phyloP scores from a whole-genome alignment of 2,888 invertebrate genomes.

The Oscheius sp. region DNA sequence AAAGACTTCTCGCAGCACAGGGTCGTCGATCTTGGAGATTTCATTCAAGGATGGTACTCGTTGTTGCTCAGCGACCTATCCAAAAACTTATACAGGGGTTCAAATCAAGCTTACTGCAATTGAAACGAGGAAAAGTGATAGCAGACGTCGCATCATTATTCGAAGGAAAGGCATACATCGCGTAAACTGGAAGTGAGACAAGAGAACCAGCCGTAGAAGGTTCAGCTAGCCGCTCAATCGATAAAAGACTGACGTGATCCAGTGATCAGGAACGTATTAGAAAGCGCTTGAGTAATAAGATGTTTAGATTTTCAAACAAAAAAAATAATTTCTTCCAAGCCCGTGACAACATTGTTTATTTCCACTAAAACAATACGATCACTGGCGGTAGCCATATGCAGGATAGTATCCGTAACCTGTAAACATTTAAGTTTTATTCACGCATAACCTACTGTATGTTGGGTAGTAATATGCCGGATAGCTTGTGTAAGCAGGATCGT shows the following conservation, averaged over 20 bases:
- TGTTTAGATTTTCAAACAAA: too few species aligned
- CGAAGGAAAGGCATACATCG: slow-evolving; percentile 31
- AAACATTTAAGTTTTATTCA: too few species aligned
- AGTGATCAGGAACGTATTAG: too few species aligned
- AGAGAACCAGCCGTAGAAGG: slow-evolving; percentile 30
- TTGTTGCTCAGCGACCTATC: slow-evolving; percentile 5
- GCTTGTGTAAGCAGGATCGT: background rate
- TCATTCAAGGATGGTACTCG: slow-evolving; percentile 36
- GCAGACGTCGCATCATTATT: slow-evolving; percentile 30
- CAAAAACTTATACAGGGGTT: background rate
- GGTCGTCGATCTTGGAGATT: slow-evolving; percentile 36
- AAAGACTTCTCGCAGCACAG: slow-evolving; percentile 30
- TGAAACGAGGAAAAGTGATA: slow-evolving; percentile 35
- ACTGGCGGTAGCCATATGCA: too few species aligned
- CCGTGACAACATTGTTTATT: too few species aligned
- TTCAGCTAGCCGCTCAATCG: background rate
- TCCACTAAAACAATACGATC: too few species aligned
- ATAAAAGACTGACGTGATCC: too few species aligned
- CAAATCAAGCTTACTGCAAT: slow-evolving; percentile 15
- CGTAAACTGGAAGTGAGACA: slow-evolving; percentile 35
- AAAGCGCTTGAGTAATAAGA: too few species aligned
- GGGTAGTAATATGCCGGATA: too few species aligned
- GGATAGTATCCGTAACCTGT: too few species aligned
- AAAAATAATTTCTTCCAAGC: too few species aligned
- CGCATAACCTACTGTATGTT: too few species aligned